phyloP scores from a whole-genome alignment of 2,797 vertebrate species.

The Platalea minor region DNA sequence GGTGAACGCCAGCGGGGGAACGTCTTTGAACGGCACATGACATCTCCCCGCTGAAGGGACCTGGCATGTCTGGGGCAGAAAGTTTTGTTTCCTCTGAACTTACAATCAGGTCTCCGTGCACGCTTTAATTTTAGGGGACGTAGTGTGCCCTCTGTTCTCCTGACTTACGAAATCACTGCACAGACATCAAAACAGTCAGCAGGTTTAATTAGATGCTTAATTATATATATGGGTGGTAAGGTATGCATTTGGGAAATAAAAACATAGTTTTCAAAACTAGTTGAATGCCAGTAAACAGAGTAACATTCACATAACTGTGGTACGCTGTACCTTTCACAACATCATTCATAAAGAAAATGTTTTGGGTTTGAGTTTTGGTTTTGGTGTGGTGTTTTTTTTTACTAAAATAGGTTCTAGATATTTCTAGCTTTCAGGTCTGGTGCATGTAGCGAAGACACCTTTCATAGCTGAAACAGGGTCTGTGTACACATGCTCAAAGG shows the following conservation, averaged over 20 bases:
- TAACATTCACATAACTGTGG: background rate
- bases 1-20: background rate
- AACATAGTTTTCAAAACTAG: background rate
- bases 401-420: background rate
- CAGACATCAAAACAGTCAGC: slow-evolving; percentile 48
- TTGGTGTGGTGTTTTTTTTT: background rate
- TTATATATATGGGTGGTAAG: background rate
- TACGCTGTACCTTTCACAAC: background rate
- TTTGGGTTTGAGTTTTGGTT: background rate
- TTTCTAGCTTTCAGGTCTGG: background rate
- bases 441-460: background rate
- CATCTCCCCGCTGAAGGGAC: background rate
- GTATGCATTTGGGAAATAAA: slow-evolving; percentile 41
- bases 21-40: background rate
- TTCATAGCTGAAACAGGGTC: background rate
- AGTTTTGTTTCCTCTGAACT: background rate
- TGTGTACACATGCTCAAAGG: background rate
- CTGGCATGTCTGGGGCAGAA: background rate
- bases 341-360: background rate
- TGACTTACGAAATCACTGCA: background rate
- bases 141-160: background rate
- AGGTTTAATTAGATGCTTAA: slow-evolving; percentile 51
- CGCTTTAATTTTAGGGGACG: background rate
- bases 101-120: background rate
- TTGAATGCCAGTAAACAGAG: background rate